Percentiles rank a stretch among this genome's conserved stretches.
These are phyloP conservation scores for Coracopsis vasa DNA, from an alignment of 2,113 vertebrate genomes.

Conservation along the genomic window DNA sequence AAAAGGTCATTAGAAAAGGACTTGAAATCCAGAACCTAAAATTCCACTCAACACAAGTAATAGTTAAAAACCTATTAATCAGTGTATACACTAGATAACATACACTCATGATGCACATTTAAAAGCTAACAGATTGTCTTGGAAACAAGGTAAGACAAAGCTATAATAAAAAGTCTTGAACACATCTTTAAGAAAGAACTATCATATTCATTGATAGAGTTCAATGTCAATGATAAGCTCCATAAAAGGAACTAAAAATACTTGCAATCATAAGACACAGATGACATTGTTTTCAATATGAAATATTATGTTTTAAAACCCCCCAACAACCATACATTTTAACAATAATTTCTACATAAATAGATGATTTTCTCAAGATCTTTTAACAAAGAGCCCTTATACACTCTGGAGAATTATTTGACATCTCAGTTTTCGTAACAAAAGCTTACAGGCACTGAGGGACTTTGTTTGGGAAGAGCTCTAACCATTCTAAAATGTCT, in stretches of 20 bases:
- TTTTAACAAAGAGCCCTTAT: slow-evolving; percentile 50
- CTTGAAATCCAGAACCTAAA: neutral
- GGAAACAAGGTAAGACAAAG: neutral
- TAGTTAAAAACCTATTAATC: neutral
- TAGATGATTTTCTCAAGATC: slow-evolving; percentile 27
- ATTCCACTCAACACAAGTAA: neutral
- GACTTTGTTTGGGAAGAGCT: slow-evolving; percentile 66
- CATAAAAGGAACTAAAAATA: neutral
- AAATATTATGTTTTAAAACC: neutral
- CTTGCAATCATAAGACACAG: neutral
- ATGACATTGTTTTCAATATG: neutral
- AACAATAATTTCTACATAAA: neutral
- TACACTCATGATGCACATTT: neutral
- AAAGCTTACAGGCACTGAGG: slow-evolving; percentile 73
- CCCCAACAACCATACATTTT: neutral
- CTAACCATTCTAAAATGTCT: slow-evolving; percentile 71
- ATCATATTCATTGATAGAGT: neutral
- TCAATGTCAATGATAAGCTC: neutral
- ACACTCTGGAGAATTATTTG: slow-evolving; percentile 70
- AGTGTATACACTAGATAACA: neutral
- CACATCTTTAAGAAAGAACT: neutral
- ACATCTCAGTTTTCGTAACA: slow-evolving; percentile 80
- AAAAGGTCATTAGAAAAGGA: neutral
- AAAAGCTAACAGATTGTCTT: neutral
- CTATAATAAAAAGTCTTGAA: neutral